phyloP scores from a whole-genome alignment of 37 sponge, comb jelly and placozoan species.

The Tethya wilhelma region DNA sequence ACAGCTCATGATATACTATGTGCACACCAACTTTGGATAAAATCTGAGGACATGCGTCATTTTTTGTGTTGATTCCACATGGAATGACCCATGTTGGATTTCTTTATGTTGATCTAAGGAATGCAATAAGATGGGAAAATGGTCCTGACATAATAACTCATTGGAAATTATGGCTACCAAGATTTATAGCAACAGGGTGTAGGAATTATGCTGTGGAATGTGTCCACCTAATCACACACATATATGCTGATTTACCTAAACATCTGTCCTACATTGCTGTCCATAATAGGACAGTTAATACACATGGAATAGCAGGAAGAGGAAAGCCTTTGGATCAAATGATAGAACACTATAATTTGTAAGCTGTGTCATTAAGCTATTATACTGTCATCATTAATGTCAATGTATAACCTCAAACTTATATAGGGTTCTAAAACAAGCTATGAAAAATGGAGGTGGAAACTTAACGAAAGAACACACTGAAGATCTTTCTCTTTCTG shows the following conservation, averaged over 20 bases:
- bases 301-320: constrained; percentile 4
- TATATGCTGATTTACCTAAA: constrained; percentile 12
- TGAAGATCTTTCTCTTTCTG: constrained; percentile 4
- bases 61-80: no score
- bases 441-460: not conserved
- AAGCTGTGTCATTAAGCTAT: not conserved
- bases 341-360: constrained; percentile 17
- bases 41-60: no score
- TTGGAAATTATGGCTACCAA: constrained; percentile 28
- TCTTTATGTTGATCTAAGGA: constrained; percentile 3
- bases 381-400: not conserved
- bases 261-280: constrained; percentile 31
- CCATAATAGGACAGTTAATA: constrained; percentile 29
- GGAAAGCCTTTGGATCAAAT: constrained; percentile 30
- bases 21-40: no score
- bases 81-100: no score
- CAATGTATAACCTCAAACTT: not conserved
- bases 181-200: constrained; percentile 27
- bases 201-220: constrained; percentile 12
- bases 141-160: constrained; percentile 16
- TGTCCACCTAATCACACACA: not conserved
- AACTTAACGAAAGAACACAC: not conserved
- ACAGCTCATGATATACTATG: no score
- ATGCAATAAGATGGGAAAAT: constrained; percentile 21
- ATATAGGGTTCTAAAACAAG: constrained; percentile 4